Conservation (phyloP, 2,888 invertebrate species). For the Baronia brevicornis region DNA sequence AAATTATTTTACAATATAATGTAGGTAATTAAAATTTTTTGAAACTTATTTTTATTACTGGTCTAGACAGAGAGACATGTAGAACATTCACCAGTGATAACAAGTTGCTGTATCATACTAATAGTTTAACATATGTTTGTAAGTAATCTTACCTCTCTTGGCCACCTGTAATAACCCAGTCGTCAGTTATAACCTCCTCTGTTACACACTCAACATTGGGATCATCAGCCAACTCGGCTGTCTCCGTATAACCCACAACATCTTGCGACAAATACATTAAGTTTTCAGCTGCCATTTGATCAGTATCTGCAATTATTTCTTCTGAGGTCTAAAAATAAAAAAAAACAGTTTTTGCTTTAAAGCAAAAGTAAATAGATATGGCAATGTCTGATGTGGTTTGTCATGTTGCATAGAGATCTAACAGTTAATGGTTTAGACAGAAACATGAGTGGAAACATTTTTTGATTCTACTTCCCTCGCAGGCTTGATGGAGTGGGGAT, state of each 20-base stretch:
- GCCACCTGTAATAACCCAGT: slow-evolving; percentile 84
- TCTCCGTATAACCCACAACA: slow-evolving; percentile 57
- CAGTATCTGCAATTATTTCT: slow-evolving; percentile 61
- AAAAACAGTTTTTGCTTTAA: slow-evolving; percentile 16
- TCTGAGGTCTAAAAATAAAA: slow-evolving; percentile 38
- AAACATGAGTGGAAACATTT: no score
- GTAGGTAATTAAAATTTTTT: no score
- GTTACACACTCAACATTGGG: slow-evolving; percentile 79
- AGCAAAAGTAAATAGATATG: slow-evolving; percentile 5
- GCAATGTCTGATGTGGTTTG: no score
- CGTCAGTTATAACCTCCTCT: slow-evolving; percentile 88
- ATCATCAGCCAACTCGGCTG: slow-evolving; percentile 52
- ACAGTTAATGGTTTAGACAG: no score
- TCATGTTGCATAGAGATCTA: no score
- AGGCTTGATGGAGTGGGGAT: no score
- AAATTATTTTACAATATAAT: neutral
- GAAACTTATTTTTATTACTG: no score
- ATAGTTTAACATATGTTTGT: neutral
- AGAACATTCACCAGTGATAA: no score
- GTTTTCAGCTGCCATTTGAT: slow-evolving; percentile 80
- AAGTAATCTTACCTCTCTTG: slow-evolving; percentile 78
- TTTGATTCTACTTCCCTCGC: no score
- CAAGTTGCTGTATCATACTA: neutral
- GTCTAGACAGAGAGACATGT: no score
- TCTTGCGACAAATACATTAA: slow-evolving; percentile 78